Evolutionary conservation across 2,113 vertebrate genomes (phyloP).

Genomic region (Catharus minimus): DNA sequence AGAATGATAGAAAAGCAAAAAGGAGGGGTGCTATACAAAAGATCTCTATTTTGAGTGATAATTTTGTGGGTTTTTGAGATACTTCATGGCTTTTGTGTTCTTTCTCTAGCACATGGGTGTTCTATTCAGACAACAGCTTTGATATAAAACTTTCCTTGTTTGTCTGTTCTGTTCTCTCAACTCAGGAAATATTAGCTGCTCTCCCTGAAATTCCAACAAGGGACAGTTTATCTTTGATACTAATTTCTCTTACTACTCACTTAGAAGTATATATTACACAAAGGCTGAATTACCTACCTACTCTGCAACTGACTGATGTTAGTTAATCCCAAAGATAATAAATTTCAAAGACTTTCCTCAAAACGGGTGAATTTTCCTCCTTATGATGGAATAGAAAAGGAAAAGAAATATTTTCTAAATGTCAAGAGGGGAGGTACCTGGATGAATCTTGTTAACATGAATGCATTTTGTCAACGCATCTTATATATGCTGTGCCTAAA

Average conservation of each 20-base stretch:
- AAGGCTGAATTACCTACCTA: constrained; percentile 11
- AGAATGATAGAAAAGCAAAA: background rate
- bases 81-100: background rate
- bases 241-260: constrained; percentile 39
- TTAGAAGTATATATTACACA: background rate
- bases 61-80: background rate
- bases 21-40: background rate
- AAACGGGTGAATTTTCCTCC: background rate
- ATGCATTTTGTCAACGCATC: background rate
- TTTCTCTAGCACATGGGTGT: background rate
- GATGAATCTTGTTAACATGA: background rate
- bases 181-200: constrained; percentile 12
- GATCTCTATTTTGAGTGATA: background rate
- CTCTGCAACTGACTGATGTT: background rate
- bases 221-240: constrained; percentile 5
- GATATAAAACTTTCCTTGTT: background rate
- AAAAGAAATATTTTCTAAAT: constrained; percentile 8
- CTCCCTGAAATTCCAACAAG: constrained; percentile 38
- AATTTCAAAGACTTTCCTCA: background rate
- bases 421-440: background rate
- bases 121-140: background rate
- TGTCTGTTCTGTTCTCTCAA: background rate
- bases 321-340: constrained; percentile 4
- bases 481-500: background rate
- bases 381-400: background rate